Base-by-base conservation (phyloP, 2,888 invertebrate genomes). In the Vanessa cardui region DNA sequence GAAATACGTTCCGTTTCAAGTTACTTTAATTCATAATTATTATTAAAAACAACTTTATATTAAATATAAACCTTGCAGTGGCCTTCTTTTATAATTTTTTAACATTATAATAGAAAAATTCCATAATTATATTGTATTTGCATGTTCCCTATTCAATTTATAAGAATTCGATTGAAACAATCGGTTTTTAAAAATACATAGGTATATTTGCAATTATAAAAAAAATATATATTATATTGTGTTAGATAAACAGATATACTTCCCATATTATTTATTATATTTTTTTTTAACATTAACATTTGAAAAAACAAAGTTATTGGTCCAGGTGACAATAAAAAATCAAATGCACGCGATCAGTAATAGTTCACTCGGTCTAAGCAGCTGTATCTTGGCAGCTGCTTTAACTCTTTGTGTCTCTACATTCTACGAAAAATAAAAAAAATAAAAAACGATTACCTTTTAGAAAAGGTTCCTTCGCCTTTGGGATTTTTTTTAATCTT, bases 341-440 rank as follows among this genome's bases (percentile, higher is more conserved):
- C 65, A 65, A 72, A 73, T 58, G 26, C 59, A 73, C 71, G 75
- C 73, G 71, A 71, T 62, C 58, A 49, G 39, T 71, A 71, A 75
- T 39, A 39, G 75, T 74, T 77, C 76, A 77, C 76, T 74, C 77
- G 71, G 77, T 74, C 74, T 76, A 74, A 73, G 69, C 76, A 76
- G 81, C 87, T 91, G 90, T 82, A 84, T 73, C 72, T 73, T 72
- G 77, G 81, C 92, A 91, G 88, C 90, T 91, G 90, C 78, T 78
- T 79, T 78, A 84, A 82, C 83, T 85, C 89, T 87, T 87, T 90
- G 88, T 89, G 74, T 78, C 79, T 78, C 79, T 79, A 77, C 81
- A 82, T 85, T 86, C 86, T 78, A 83, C 76, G 86, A 83, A 86
- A 83, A 73, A 78, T 83, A 84, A 83, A 12, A 39, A 86, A 87